Evolutionary conservation across 1,140 invertebrate genomes (phyloP), one percentile per base, ranked within the genome.

Genomic region (Microplitis demolitor): DNA sequence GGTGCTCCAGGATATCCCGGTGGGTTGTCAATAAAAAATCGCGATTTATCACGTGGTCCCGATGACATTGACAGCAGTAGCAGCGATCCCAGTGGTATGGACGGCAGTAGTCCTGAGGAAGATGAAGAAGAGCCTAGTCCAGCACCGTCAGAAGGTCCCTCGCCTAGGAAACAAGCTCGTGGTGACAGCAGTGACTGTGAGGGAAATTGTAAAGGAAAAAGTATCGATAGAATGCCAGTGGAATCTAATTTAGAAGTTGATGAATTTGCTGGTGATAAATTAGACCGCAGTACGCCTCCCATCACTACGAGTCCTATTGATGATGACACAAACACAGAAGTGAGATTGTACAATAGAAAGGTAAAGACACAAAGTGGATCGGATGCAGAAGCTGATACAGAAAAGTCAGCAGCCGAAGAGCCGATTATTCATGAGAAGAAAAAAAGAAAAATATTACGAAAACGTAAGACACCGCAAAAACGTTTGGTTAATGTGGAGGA

Each of bases 101-200:
- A 94, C 79, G 92, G 91, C 37, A 94, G 92, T 74, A 94, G 93
- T 83, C 93, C 92, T 0, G 93, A 94, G 76, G 91, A 92, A 69
- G 91, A 92, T 76, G 90, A 91, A 69, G 87, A 82, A 53, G 82
- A 88, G 76, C 81, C 82, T 0, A 86, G 84, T 79, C 85, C 86
- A 3, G 81, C 84, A 0, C 75, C 83, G 35, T 86, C 85, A 0
- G 88, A 89, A 64, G 87, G 87, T 14, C 87, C 87, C 0, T 86
- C 87, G 14, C 87, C 87, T 16, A 79, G 87, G 39, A 89, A 89
- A 73, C 87, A 87, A 75, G 78, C 86, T 0, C 78, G 84, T 33
- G 61, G 37, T 34, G 62, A 66, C 53, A 66, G 45, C 58, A 64
- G 72, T 61, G 66, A 67, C 60, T 56, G 78, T 53, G 31, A 35